Evolutionary conservation across 2,113 vertebrate genomes (phyloP).

Genomic region (Cyanoderma ruficeps): DNA sequence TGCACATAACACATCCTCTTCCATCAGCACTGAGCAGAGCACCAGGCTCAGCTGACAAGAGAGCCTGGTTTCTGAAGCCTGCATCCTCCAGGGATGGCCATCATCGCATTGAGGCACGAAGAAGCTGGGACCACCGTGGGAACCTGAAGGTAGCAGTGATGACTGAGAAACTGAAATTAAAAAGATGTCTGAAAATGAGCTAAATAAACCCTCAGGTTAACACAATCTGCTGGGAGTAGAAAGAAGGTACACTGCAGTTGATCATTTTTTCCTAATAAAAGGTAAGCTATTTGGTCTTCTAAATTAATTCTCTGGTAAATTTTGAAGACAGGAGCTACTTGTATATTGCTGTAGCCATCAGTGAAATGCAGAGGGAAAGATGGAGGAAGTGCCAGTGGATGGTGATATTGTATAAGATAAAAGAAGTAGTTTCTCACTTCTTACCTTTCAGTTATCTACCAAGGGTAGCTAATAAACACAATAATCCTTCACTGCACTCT

Average conservation of each 20-base stretch:
- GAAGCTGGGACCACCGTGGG: not conserved
- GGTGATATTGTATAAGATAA: conserved; percentile 30
- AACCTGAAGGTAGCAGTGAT: not conserved
- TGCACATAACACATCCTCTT: not conserved
- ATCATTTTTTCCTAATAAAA: not conserved
- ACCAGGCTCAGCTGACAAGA: not conserved
- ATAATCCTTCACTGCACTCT: not conserved
- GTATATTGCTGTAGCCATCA: not conserved
- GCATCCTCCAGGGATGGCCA: not conserved
- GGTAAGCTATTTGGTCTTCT: not conserved
- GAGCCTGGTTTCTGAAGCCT: not conserved
- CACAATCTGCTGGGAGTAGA: not conserved
- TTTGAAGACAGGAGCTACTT: not conserved
- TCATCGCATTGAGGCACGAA: not conserved
- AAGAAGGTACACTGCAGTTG: not conserved
- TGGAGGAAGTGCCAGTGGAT: conserved; percentile 3
- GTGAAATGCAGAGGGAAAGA: not conserved
- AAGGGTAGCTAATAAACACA: not conserved
- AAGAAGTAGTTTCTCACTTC: not conserved
- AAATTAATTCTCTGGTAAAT: not conserved
- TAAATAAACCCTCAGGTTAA: not conserved
- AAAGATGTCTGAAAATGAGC: not conserved
- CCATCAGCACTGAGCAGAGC: not conserved
- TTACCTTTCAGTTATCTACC: not conserved
- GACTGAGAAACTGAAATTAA: not conserved